Evolutionary conservation across 2,888 invertebrate species (phyloP), one percentile per base, ranked within the genome.

Genomic region (Macropis europaea): DNA sequence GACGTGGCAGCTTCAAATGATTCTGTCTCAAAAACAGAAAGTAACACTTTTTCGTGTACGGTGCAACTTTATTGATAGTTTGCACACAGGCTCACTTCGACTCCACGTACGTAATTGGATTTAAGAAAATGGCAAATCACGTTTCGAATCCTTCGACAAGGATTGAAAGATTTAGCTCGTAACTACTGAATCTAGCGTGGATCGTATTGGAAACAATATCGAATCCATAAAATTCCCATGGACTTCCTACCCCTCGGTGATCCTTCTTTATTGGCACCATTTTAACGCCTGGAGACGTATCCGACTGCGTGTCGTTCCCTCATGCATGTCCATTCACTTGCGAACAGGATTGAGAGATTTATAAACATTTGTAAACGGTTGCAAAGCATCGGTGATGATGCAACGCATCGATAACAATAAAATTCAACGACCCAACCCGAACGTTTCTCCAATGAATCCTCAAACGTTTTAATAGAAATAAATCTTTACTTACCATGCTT

Each of bases 401-500:
- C 11, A n/a, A 7, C 15, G 4, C 11, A n/a, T 13, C 11, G 11
- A 22, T 40, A 13, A 15, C 15, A 24, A 36, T 22, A 32, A 48
- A 24, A 34, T 15, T 13, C 11, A 13, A 2, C n/a, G 3, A 7
- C 11, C 6, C 22, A n/a, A 5, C 2, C 7, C 11, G 9, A 15
- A 11, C 17, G 9, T 11, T 47, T 17, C 5, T 3, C 9, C 3
- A 26, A 3, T 13, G 13, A 26, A 26, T 3, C n/a, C 5, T 6
- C n/a, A 15, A 15, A 28, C 9, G 13, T 30, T 19, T 22, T 3
- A 32, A n/a, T 9, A 1, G 1, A 19, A 48, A 9, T 47, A 22
- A 34, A 22, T 22, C n/a, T 3, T 47, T 47, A 83, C 90, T 89
- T 68, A 90, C 90, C 90, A 81, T 90, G 85, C 62, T 82, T 85